Percentiles rank a stretch among this genome's conserved stretches.
These are phyloP conservation scores for Isurus oxyrinchus DNA, from an alignment of 2,113 vertebrate species.

Conservation along the genomic window DNA sequence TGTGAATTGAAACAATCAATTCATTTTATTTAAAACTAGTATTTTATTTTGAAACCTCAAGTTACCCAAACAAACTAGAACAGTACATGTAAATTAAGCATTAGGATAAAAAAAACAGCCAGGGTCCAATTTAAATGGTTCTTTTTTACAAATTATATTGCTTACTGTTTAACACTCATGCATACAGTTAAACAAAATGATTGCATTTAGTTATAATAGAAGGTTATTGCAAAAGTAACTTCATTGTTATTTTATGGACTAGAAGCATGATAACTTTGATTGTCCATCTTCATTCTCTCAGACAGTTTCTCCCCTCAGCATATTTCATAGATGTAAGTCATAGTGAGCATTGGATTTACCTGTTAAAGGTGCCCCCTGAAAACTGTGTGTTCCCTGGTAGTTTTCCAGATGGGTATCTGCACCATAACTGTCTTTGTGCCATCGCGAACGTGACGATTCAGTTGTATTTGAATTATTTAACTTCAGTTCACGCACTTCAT, in stretches of 20 bases:
- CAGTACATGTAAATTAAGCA: not conserved
- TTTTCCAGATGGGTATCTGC: slow-evolving; percentile 71
- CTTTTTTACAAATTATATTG: not conserved
- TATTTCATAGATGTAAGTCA: not conserved
- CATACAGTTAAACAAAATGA: not conserved
- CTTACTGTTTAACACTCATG: not conserved
- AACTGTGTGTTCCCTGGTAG: slow-evolving; percentile 74
- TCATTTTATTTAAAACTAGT: not conserved
- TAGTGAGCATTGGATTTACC: slow-evolving; percentile 53
- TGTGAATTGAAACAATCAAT: not conserved
- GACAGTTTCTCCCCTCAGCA: not conserved
- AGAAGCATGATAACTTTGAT: not conserved
- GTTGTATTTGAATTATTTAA: slow-evolving; percentile 64
- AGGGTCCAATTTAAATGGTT: not conserved
- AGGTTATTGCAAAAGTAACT: not conserved
- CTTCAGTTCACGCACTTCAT: slow-evolving; percentile 88
- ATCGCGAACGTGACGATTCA: slow-evolving; percentile 65
- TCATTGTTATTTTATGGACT: not conserved
- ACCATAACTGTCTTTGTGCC: slow-evolving; percentile 72
- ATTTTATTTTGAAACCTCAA: not conserved
- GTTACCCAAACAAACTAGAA: not conserved
- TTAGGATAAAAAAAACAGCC: too few relatives aligned
- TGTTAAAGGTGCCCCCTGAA: slow-evolving; percentile 81
- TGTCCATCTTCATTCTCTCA: not conserved
- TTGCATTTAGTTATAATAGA: not conserved